Evolutionary conservation across 2,797 vertebrate genomes (phyloP), one percentile per base, ranked within the genome.

Genomic region (Phalloptychus januarius): DNA sequence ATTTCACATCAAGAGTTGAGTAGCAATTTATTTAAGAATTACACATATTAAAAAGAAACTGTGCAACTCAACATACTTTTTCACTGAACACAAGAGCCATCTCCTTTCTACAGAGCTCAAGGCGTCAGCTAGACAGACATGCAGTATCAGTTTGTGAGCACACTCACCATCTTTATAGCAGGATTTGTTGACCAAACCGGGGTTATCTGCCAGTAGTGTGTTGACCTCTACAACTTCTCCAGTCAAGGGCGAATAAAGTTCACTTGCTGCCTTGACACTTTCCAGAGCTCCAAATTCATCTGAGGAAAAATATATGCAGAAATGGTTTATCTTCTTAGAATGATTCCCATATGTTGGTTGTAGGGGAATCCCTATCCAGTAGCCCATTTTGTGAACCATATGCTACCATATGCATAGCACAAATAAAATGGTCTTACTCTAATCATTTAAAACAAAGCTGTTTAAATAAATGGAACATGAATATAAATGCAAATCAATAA

Each of bases 271-370:
- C 93, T 99, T 99, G 74, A 99, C 98, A 75, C 98, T 99, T 93
- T 99, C 98, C 92, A 99, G 93, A 85, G 98, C 96, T 80, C 98
- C 98, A 94, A 99, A 99, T 89, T 99, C 98, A 93, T 99, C 98
- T 99, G 91, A 52, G 50, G n/a, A 42, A 28, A 56, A 28, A 56
- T 5, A 2, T 73, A 46, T 12, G 56, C 0, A 42, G 25, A 1
- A 56, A 42, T 72, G 6, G 63, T 15, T 45, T 0, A 13, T 38
- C 1, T 71, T 54, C 33, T 58, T 8, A 72, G 13, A 79, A 54
- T 13, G 23, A 77, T 36, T 25, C 18, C 11, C 33, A 48, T 23
- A 65, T 33, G 7, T 5, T 18, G 31, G 48, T 2, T 20, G 5
- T 50, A 23, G 18, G 46, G 46, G 7, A 20, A 50, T 50, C 18